Base-by-base conservation (phyloP, 2,888 invertebrate genomes). In the Bruchidius siliquastri region DNA sequence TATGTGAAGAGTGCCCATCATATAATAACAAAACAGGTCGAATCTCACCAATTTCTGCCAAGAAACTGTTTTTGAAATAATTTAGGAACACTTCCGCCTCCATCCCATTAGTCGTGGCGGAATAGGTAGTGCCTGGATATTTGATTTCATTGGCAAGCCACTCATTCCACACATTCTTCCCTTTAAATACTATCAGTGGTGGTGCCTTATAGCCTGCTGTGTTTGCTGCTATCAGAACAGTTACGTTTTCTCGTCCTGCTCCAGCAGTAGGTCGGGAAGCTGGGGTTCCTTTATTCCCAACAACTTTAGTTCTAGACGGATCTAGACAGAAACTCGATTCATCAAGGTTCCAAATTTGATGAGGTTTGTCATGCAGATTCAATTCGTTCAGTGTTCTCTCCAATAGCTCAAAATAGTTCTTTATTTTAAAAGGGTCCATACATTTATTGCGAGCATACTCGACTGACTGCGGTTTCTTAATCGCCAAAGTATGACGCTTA, bases 1-100 rank as follows among this genome's bases (percentile, higher is more conserved):
- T 75, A 73, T 81, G 82, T 26, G 81, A 83, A 20, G 73, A 72
- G 76, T 84, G 83, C 0, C 84, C 83, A 74, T 83, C 83, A 72
- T 82, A 83, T 49, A 84, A 77, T n/a, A 84, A 71, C 30, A 82
- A 75, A 0, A 81, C 80, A 20, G 83, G 83, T 26, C 82, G 67
- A 70, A 82, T 80, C 69, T 79, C 73, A 10, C 83, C 82, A 67
- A 70, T 74, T 81, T 82, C 79, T 76, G n/a, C n/a, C 69, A 67
- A 84, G 74, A 72, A n/a, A n/a, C n/a, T n/a, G n/a, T n/a, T n/a
- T n/a, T n/a, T n/a, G n/a, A n/a, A 83, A 84, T 74, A 82, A 82
- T 20, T 76, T 72, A n/a, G n/a, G 72, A 84, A 85, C 10, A 83
- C 82, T 20, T 78, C 77, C 26, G 78, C 80, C 21, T 82, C 82